These are phyloP conservation scores for Otocyon megalotis DNA, from an alignment of 2,113 vertebrate genomes.

Conservation along the genomic window DNA sequence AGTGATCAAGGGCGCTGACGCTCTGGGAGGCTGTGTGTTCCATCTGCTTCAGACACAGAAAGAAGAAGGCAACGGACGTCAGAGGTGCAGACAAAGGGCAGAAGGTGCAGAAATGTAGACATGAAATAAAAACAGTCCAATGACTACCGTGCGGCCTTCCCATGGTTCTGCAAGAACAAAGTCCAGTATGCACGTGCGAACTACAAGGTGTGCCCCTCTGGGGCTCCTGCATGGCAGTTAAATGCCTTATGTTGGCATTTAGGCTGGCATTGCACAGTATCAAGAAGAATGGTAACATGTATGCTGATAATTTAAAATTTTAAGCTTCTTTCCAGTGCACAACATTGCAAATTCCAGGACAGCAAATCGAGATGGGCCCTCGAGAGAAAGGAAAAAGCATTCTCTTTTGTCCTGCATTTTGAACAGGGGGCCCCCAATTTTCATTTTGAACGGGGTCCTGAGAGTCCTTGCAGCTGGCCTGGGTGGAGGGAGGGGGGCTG, in stretches of 20 bases:
- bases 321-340: background rate
- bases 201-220: background rate
- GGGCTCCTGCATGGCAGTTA: background rate
- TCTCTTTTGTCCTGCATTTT: background rate
- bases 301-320: background rate
- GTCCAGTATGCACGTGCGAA: rapidly evolving
- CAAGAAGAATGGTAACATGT: background rate
- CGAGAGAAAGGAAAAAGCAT: background rate
- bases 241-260: background rate
- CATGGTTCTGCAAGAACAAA: background rate
- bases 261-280: background rate
- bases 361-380: background rate
- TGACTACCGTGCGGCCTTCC: too few species aligned
- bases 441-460: background rate
- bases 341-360: background rate
- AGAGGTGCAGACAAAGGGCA: background rate
- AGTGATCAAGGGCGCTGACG: background rate
- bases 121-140: background rate
- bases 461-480: background rate
- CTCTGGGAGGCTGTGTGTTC: too few species aligned
- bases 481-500: background rate
- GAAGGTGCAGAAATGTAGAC: background rate
- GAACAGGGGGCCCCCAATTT: background rate
- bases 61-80: background rate
- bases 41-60: background rate